Evolutionary conservation across 2,797 vertebrate genomes (phyloP).

Genomic region (Dryobates pubescens): DNA sequence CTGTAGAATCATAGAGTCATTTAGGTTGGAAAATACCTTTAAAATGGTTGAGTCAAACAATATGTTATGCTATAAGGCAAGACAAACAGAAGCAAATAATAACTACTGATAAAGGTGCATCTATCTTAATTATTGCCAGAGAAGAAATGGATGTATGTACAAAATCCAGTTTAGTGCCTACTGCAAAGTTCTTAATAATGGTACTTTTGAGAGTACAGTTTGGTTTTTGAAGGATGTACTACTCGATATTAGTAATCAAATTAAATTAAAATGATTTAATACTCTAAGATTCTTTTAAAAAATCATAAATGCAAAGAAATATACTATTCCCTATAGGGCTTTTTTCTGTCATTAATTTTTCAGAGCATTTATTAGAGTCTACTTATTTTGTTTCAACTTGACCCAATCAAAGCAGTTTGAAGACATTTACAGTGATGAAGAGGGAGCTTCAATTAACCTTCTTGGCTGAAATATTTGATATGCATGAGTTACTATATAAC

Average conservation of each 20-base stretch:
- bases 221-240: not conserved
- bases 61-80: not conserved
- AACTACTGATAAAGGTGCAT: not conserved
- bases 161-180: not conserved
- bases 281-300: constrained; percentile 27
- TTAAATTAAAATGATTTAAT: not conserved
- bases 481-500: constrained; percentile 78
- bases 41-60: not conserved
- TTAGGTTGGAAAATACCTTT: not conserved
- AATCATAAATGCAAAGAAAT: constrained; percentile 51
- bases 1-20: not conserved
- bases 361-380: constrained; percentile 67
- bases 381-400: constrained; percentile 79
- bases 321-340: constrained; percentile 29
- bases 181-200: not conserved
- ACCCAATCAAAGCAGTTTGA: constrained; percentile 74
- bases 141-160: not conserved
- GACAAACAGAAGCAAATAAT: not conserved
- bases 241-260: not conserved
- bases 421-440: constrained; percentile 74
- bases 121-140: not conserved
- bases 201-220: not conserved
- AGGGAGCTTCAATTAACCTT: constrained; percentile 81
- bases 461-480: constrained; percentile 75
- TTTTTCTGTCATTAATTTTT: constrained; percentile 61